Evolutionary conservation across 2,113 vertebrate species (phyloP).

Genomic region (Camelus bactrianus): DNA sequence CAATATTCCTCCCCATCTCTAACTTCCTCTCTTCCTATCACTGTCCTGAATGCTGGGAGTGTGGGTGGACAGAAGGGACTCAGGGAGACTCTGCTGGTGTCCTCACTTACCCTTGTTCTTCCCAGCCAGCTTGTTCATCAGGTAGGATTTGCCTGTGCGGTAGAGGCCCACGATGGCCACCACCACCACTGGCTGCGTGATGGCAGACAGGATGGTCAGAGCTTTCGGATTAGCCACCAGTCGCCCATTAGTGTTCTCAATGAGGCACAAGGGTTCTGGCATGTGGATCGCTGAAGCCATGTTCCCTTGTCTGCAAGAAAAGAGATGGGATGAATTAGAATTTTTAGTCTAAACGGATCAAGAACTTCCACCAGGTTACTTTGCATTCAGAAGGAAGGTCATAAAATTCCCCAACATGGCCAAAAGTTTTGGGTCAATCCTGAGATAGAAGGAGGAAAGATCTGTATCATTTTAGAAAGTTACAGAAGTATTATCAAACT

Average conservation of each 20-base stretch:
- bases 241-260: constrained; percentile 51
- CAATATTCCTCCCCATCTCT: background rate
- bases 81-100: background rate
- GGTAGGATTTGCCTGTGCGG: constrained; percentile 80
- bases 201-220: constrained; percentile 16
- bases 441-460: background rate
- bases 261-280: constrained; percentile 72
- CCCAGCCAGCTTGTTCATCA: constrained; percentile 81
- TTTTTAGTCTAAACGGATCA: background rate
- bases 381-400: background rate
- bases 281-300: constrained; percentile 37
- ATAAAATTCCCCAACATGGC: background rate
- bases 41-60: background rate
- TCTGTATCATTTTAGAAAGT: background rate
- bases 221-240: constrained; percentile 56
- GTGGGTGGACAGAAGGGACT: background rate
- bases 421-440: background rate
- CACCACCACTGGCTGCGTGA: constrained; percentile 72
- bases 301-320: background rate
- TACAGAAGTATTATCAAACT: background rate
- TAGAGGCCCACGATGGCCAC: constrained; percentile 79
- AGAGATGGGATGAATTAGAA: background rate
- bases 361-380: background rate
- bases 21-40: background rate
- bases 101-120: constrained; percentile 64